phyloP scores from a whole-genome alignment of 2,888 invertebrate species.

The Lamellibrachia columna region DNA sequence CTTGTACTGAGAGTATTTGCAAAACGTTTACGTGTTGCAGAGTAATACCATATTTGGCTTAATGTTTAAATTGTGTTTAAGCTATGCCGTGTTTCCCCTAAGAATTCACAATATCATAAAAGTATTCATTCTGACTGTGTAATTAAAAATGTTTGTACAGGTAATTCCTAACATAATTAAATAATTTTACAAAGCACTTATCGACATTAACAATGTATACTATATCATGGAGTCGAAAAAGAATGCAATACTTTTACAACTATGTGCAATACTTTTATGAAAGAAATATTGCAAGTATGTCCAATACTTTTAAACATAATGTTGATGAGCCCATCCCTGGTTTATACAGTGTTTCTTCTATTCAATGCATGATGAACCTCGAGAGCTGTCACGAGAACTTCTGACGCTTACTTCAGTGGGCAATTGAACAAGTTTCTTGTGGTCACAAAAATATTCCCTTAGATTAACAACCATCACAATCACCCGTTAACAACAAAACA shows the following conservation, averaged over 20 bases:
- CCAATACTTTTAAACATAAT: too few species aligned
- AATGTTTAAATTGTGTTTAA: neutral
- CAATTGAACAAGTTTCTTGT: neutral
- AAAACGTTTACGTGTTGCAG: neutral
- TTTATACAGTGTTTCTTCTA: too few species aligned
- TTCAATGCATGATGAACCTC: neutral
- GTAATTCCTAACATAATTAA: neutral
- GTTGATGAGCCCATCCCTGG: too few species aligned
- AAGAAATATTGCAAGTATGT: too few species aligned
- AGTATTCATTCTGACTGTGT: neutral
- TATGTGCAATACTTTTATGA: too few species aligned
- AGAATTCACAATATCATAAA: neutral
- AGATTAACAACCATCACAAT: neutral
- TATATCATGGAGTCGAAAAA: too few species aligned
- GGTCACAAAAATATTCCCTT: neutral
- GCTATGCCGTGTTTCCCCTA: neutral
- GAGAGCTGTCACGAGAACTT: neutral
- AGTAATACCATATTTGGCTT: neutral
- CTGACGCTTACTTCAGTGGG: neutral
- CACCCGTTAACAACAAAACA: too few species aligned
- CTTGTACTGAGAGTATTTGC: too few species aligned
- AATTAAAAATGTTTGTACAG: neutral
- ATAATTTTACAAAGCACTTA: neutral
- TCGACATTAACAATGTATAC: too few species aligned
- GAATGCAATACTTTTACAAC: too few species aligned